Conservation (phyloP, 1,140 invertebrate species). For the Drosophila murphyi region DNA sequence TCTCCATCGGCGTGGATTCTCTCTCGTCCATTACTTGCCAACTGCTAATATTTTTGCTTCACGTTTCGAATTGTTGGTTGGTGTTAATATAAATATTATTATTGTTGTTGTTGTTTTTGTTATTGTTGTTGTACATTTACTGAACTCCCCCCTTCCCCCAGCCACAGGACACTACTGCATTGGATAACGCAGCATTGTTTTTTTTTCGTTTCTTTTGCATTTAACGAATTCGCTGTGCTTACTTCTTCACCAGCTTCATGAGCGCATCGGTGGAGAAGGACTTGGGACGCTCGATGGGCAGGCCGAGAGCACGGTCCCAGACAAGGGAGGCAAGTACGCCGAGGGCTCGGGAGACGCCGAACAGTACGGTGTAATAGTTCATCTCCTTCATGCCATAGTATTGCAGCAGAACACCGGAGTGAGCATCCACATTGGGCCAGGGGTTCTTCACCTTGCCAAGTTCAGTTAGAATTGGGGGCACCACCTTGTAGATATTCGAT, state of each 20-base stretch:
- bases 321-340: slow-evolving; percentile 96
- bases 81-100: not conserved
- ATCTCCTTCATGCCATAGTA: slow-evolving; percentile 99
- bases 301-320: slow-evolving; percentile 97
- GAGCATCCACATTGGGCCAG: slow-evolving; percentile 99
- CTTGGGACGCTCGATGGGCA: slow-evolving; percentile 98
- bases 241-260: slow-evolving; percentile 82
- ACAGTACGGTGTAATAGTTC: slow-evolving; percentile 99
- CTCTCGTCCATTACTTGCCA: slow-evolving; percentile 21
- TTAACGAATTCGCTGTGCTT: slow-evolving; percentile 43
- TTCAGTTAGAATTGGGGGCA: slow-evolving; percentile 96
- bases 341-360: slow-evolving; percentile 97
- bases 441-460: slow-evolving; percentile 99
- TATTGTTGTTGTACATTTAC: slow-evolving; percentile 33
- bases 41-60: slow-evolving; percentile 10
- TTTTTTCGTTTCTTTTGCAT: not conserved
- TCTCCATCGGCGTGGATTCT: not conserved
- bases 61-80: slow-evolving; percentile 3
- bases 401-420: slow-evolving; percentile 97
- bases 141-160: slow-evolving; percentile 33
- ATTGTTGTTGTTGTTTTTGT: slow-evolving; percentile 19
- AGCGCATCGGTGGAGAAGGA: slow-evolving; percentile 86
- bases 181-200: not conserved
- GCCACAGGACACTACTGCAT: slow-evolving; percentile 8
- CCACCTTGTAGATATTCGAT: slow-evolving; percentile 96